These are phyloP conservation scores for Watsonalla binaria DNA, from an alignment of 2,888 invertebrate species.

Conservation along the genomic window DNA sequence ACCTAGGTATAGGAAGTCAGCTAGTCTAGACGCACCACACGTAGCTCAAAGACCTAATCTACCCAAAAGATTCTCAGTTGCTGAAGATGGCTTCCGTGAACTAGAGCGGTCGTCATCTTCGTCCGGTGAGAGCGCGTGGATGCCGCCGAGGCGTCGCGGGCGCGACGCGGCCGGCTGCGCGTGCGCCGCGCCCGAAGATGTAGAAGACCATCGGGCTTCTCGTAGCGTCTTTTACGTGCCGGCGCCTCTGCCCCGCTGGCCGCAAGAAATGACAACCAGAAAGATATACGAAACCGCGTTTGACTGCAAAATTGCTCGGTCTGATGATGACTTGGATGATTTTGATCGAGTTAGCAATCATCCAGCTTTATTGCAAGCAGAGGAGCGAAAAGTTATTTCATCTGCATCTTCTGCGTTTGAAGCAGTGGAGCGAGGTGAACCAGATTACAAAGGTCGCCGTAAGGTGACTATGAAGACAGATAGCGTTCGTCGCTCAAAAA, in stretches of 20 bases:
- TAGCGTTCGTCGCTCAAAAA: conserved; percentile 78
- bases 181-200: conserved; percentile 84
- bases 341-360: conserved; percentile 90
- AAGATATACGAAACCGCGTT: conserved; percentile 94
- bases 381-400: conserved; percentile 67
- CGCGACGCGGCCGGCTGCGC: conserved; percentile 84
- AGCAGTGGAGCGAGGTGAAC: conserved; percentile 70
- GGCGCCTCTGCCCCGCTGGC: conserved; percentile 82
- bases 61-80: conserved; percentile 83
- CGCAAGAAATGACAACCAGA: conserved; percentile 80
- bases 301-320: conserved; percentile 90
- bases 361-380: conserved; percentile 82
- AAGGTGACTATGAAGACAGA: conserved; percentile 78
- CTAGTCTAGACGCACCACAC: conserved; percentile 86
- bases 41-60: conserved; percentile 80
- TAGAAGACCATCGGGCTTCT: conserved; percentile 81
- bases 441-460: conserved; percentile 76
- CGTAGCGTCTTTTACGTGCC: conserved; percentile 84
- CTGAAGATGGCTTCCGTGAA: conserved; percentile 82
- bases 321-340: conserved; percentile 88
- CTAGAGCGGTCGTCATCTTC: conserved; percentile 75
- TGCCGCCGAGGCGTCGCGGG: conserved; percentile 85
- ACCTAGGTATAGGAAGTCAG: conserved; percentile 84
- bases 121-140: conserved; percentile 80
- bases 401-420: conserved; percentile 74